Evolutionary conservation across 92 coral and sea anemone genomes (phyloP).

Genomic region (Porites cylindrica): DNA sequence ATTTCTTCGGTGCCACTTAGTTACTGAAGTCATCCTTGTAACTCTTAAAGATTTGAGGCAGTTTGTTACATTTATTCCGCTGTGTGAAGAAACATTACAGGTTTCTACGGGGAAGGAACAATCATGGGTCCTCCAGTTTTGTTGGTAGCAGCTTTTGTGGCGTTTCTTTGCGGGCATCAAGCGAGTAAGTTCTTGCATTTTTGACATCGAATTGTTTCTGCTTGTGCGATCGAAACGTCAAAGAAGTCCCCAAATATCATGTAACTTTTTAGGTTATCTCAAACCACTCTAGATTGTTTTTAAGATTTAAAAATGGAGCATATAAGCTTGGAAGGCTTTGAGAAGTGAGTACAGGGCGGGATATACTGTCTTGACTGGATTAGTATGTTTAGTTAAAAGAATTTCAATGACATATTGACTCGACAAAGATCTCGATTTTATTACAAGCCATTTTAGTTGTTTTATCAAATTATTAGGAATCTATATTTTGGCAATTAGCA

Average conservation of each 20-base stretch:
- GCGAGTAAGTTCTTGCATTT: constrained; percentile 30
- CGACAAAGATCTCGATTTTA: background rate
- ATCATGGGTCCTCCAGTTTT: background rate
- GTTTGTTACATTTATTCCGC: background rate
- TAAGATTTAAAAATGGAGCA: background rate
- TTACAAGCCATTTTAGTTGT: background rate
- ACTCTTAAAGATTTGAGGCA: background rate
- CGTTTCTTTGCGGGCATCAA: constrained; percentile 26
- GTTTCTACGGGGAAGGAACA: background rate
- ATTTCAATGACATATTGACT: background rate
- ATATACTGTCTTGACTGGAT: background rate
- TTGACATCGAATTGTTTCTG: constrained; percentile 19
- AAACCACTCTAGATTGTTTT: background rate
- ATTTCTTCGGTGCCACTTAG: background rate
- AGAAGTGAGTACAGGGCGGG: background rate
- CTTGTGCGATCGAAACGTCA: background rate
- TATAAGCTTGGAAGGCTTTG: background rate
- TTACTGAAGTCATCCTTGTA: constrained; percentile 12
- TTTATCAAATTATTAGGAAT: background rate
- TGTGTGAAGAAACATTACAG: background rate
- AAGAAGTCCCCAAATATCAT: background rate
- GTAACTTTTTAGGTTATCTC: background rate
- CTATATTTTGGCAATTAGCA: background rate
- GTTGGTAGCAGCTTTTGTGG: constrained; percentile 14
- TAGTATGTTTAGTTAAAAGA: background rate